These are phyloP conservation scores for Synergus itoensis DNA, from an alignment of 2,888 invertebrate species.

Conservation along the genomic window DNA sequence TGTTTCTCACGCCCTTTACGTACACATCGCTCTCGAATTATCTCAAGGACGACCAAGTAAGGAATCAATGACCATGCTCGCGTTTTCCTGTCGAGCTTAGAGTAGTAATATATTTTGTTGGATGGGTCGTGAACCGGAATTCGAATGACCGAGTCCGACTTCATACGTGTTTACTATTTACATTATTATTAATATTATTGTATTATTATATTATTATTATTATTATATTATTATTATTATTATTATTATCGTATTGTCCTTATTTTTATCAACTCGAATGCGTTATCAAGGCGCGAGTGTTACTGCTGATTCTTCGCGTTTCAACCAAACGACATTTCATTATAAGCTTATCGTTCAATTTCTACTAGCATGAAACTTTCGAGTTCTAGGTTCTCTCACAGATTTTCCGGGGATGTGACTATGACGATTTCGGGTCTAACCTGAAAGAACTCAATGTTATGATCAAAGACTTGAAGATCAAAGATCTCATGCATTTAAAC, in stretches of 20 bases:
- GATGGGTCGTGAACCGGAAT: constrained; percentile 61
- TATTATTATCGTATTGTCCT: constrained; percentile 54
- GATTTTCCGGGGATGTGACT: constrained; percentile 27
- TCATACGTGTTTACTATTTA: constrained; percentile 74
- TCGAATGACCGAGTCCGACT: constrained; percentile 58
- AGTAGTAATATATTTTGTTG: constrained; percentile 77
- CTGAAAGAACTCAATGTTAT: constrained; percentile 4
- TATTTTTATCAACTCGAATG: constrained; percentile 38
- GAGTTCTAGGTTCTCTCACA: background rate
- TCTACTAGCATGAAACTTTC: constrained; percentile 17
- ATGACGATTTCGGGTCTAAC: background rate
- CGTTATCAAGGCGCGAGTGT: constrained; percentile 28
- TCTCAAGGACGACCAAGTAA: constrained; percentile 39
- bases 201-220: constrained; percentile 57
- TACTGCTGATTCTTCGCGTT: constrained; percentile 37
- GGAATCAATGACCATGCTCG: constrained; percentile 47
- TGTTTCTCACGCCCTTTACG: constrained; percentile 40
- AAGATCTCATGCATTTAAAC: constrained; percentile 1
- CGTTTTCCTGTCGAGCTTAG: constrained; percentile 61
- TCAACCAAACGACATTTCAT: constrained; percentile 30
- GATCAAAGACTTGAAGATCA: background rate
- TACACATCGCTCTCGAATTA: constrained; percentile 27
- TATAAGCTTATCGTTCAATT: constrained; percentile 5
- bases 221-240: constrained; percentile 55
- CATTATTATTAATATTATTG: constrained; percentile 67